Evolutionary conservation across 2,888 invertebrate species (phyloP).

Genomic region (Amphipoea oculea): DNA sequence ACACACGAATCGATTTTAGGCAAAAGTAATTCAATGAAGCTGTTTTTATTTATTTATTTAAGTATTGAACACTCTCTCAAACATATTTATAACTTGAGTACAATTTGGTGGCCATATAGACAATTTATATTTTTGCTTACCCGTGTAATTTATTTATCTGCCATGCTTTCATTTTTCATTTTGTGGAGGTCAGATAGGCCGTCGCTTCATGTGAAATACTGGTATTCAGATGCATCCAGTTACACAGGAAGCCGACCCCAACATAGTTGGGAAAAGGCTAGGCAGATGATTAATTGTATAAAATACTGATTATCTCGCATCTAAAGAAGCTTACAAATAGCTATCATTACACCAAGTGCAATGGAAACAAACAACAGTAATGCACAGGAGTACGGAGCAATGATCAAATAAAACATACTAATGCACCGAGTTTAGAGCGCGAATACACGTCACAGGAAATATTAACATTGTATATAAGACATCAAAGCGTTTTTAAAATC

Average conservation of each 20-base stretch:
- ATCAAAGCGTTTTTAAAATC: constrained; percentile 6
- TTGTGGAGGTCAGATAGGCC: no score
- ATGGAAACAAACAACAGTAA: constrained; percentile 37
- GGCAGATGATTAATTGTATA: background rate
- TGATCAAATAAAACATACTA: constrained; percentile 57
- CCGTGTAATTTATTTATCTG: no score
- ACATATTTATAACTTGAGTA: background rate
- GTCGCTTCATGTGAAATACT: no score
- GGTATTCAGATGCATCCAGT: no score
- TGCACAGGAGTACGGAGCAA: constrained; percentile 27
- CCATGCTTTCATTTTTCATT: no score
- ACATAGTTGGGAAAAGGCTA: no score
- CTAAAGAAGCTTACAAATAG: background rate
- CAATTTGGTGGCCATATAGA: background rate
- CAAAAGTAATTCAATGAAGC: background rate
- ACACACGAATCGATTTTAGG: no score
- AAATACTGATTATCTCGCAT: background rate
- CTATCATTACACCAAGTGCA: background rate
- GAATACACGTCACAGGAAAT: constrained; percentile 12
- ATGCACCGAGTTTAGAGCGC: constrained; percentile 30
- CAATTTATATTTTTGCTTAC: no score
- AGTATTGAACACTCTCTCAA: no score
- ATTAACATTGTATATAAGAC: constrained; percentile 16
- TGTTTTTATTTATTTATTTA: no score
- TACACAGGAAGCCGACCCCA: no score